A percentile compares a stretch with the other conserved stretches of the same genome.
Evolutionary conservation across 2,797 vertebrate genomes (phyloP).

Genomic region (Erethizon dorsatum): DNA sequence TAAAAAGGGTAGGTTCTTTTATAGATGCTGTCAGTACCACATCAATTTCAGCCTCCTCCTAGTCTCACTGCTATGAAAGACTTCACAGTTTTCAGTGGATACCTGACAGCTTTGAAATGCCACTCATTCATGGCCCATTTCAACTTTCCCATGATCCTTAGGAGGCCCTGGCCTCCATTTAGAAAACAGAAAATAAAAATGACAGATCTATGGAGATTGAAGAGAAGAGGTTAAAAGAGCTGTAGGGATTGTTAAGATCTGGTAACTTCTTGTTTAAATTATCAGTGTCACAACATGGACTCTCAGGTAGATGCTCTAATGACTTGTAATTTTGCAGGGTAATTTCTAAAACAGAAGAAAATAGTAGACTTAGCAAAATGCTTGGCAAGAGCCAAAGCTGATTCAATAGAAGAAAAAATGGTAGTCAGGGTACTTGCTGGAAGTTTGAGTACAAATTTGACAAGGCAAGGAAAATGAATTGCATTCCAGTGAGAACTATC

Average conservation of each 20-base stretch:
- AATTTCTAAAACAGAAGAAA: constrained; percentile 38
- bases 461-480: constrained; percentile 50
- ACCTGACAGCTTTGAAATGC: background rate
- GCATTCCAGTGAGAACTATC: constrained; percentile 17
- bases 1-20: constrained; percentile 37
- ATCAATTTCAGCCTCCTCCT: background rate
- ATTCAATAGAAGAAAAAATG: background rate
- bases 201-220: background rate
- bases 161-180: constrained; percentile 7
- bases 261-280: constrained; percentile 37
- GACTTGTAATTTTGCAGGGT: background rate
- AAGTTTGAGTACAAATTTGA: constrained; percentile 54
- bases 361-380: background rate
- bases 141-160: background rate
- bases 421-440: background rate
- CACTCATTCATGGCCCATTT: background rate
- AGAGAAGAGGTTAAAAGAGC: background rate
- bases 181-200: constrained; percentile 65
- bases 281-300: background rate
- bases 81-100: background rate
- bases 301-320: background rate
- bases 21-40: background rate
- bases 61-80: background rate
- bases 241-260: background rate
- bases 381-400: background rate